Conservation (phyloP, 2,888 invertebrate species). For the Scaptomyza parva region DNA sequence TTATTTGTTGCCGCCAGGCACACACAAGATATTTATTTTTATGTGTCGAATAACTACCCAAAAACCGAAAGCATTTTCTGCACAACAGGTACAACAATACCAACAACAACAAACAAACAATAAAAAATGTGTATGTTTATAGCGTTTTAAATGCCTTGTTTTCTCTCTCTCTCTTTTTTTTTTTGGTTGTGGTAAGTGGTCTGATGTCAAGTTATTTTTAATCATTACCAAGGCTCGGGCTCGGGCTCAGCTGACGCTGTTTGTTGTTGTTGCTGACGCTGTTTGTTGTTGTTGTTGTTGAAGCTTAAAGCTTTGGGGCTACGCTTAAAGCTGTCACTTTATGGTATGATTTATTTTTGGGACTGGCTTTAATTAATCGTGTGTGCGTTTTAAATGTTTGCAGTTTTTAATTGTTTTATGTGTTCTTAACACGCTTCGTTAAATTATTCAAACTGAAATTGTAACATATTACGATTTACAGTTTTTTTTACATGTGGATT, state of each 20-base stretch:
- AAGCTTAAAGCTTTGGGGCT: slow-evolving; percentile 4
- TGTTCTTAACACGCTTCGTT: not conserved
- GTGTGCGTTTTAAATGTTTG: slow-evolving; percentile 19
- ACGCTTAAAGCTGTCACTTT: slow-evolving; percentile 14
- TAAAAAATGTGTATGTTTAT: slow-evolving; percentile 2
- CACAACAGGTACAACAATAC: not conserved
- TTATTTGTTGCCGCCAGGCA: slow-evolving; percentile 6
- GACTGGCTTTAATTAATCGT: slow-evolving; percentile 19
- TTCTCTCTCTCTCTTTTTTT: slow-evolving; percentile 3
- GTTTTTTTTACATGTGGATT: not conserved
- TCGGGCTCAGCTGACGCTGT: slow-evolving; percentile 14
- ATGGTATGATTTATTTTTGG: slow-evolving; percentile 27
- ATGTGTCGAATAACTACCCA: not conserved
- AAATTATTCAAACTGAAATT: not conserved
- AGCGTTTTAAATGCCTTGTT: slow-evolving; percentile 31
- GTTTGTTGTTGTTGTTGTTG: not conserved
- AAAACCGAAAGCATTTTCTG: slow-evolving; percentile 2
- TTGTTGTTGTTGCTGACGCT: not conserved
- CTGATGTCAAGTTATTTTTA: slow-evolving; percentile 41
- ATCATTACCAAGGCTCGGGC: slow-evolving; percentile 29
- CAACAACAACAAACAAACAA: slow-evolving; percentile 5
- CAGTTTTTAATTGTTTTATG: not conserved
- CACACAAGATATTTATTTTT: not conserved
- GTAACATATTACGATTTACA: not conserved
- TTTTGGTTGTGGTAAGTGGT: no score